Evolutionary conservation across 1,140 invertebrate species (phyloP).

Genomic region (Spodoptera frugiperda): DNA sequence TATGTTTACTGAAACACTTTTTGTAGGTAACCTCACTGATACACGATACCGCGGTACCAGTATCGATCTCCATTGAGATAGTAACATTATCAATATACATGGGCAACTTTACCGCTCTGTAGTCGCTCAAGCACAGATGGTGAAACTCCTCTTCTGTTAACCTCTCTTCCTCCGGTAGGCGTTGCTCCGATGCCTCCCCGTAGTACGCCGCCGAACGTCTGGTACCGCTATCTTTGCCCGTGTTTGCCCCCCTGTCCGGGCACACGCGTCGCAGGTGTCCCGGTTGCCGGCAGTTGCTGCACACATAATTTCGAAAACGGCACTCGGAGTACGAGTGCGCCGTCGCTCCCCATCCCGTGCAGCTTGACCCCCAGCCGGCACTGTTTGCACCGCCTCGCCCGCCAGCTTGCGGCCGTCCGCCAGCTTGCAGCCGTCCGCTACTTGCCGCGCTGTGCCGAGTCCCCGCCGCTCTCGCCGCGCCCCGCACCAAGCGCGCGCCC

Average conservation of each 20-base stretch:
- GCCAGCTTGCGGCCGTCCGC: constrained; percentile 1
- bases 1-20: not conserved
- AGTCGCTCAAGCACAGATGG: constrained; percentile 11
- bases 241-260: not conserved
- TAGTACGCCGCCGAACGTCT: constrained; percentile 15
- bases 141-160: constrained; percentile 11
- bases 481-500: constrained; percentile 12
- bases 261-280: constrained; percentile 26
- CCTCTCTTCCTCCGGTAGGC: too few relatives aligned
- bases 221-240: too few relatives aligned
- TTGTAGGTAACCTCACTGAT: not conserved
- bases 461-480: constrained; percentile 10
- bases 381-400: not conserved
- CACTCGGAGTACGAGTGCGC: not conserved
- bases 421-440: not conserved
- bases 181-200: not conserved
- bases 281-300: not conserved
- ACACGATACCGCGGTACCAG: constrained; percentile 11
- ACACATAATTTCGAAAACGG: constrained; percentile 3
- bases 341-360: constrained; percentile 2
- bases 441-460: not conserved
- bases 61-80: constrained; percentile 23
- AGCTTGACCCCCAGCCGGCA: not conserved
- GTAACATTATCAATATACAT: constrained; percentile 4
- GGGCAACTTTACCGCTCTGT: constrained; percentile 22